A percentile compares a stretch with the other conserved stretches of the same genome.
These are phyloP conservation scores for Hyaena hyaena DNA, from an alignment of 2,113 vertebrate species.

Conservation along the genomic window DNA sequence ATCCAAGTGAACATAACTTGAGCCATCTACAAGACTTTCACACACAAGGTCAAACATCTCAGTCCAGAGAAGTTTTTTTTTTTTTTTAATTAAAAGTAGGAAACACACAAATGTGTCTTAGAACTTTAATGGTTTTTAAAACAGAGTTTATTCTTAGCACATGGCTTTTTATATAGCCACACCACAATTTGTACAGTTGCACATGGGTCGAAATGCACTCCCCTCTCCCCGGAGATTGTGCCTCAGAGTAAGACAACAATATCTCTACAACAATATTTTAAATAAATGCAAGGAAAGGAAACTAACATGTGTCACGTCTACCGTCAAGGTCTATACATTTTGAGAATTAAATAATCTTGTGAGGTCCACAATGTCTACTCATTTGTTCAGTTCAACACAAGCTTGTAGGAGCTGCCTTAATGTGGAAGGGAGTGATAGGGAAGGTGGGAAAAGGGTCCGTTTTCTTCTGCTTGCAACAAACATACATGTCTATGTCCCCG, in stretches of 20 bases:
- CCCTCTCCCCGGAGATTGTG: constrained; percentile 76
- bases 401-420: constrained; percentile 66
- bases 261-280: constrained; percentile 83
- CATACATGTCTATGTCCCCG: constrained; percentile 52
- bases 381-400: constrained; percentile 70
- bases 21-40: constrained; percentile 48
- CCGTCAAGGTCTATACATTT: constrained; percentile 79
- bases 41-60: constrained; percentile 52
- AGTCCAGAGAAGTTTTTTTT: constrained; percentile 7
- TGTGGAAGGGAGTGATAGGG: background rate
- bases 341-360: constrained; percentile 85
- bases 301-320: constrained; percentile 82
- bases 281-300: constrained; percentile 84
- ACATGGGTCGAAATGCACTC: constrained; percentile 81
- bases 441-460: background rate
- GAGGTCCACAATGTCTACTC: constrained; percentile 84
- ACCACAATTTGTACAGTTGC: constrained; percentile 83
- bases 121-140: constrained; percentile 86
- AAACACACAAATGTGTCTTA: constrained; percentile 84
- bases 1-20: constrained; percentile 52
- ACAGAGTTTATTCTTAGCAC: constrained; percentile 87
- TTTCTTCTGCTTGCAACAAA: constrained; percentile 66
- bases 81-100: constrained; percentile 71
- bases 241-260: constrained; percentile 82
- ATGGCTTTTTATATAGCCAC: constrained; percentile 87